phyloP scores from a whole-genome alignment of 1,140 invertebrate species.

The Armadillidium nasatum region DNA sequence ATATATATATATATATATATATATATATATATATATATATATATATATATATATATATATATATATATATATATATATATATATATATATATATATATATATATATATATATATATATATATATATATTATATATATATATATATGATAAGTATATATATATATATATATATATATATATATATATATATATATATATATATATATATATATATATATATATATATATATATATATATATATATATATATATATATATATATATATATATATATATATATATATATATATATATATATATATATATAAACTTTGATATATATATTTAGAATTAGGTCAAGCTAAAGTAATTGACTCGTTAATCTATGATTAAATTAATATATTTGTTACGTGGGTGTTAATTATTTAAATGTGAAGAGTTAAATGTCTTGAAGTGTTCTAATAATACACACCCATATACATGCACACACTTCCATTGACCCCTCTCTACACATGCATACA shows the following conservation, averaged over 20 bases:
- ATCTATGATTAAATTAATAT: too few species aligned
- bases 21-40: neutral
- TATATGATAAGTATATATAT: too few species aligned
- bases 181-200: neutral
- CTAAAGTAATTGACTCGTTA: too few species aligned
- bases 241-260: slow-evolving; percentile 22
- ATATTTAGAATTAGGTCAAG: too few species aligned
- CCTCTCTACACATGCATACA: too few species aligned
- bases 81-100: neutral
- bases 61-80: neutral
- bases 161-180: neutral
- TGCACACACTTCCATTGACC: too few species aligned
- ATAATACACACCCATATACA: too few species aligned
- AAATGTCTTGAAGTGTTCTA: too few species aligned
- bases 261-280: slow-evolving; percentile 16
- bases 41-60: slow-evolving; percentile 17
- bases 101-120: neutral
- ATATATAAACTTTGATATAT: too few species aligned
- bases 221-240: slow-evolving; percentile 20
- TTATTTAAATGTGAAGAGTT: too few species aligned
- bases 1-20: too few species aligned
- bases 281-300: neutral
- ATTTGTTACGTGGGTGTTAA: too few species aligned
- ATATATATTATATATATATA: neutral
- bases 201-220: neutral